Base-by-base conservation (phyloP, 1,140 invertebrate species). In the Aphelenchoides besseyi region DNA sequence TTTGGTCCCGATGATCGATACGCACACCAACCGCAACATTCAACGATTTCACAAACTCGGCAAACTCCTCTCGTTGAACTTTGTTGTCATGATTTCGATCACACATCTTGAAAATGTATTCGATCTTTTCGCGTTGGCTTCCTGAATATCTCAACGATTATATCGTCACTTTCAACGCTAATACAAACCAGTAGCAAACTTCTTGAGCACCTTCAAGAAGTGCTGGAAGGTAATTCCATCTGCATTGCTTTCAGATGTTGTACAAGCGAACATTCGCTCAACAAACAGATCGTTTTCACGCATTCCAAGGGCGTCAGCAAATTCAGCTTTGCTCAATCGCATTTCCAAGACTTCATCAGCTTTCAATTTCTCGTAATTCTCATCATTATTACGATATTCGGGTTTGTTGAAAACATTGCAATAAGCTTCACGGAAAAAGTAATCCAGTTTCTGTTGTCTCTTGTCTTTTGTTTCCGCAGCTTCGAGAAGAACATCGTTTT, bases 81-180 rank as follows among this genome's bases (percentile, higher is more conserved):
- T 94, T 91, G 0, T 94, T 95, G 79, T 94, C 95, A 2, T 92
- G 89, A 83, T 98, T 93, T 76, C 94, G 92, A 84, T 98, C 95
- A 83, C 95, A 98, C 96, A 98, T 98, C 81, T 97, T 92, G 82
- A 98, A 98, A 69, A 98, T 92, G 30, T 97, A 94, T 16, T 95
- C 88, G 12, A 98, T 86, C 84, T 98, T 98, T 79, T 98, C 94
- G 78, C 97, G 94, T 2, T 93, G 94, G 79, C 92, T 92, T 0
- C 95, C 95, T 55, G 91, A 66, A 74, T 28, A 3, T 2, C 5
- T 5, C 12, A 37, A 74, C 32, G 54, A 2, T 26, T 32, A 30
- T 1, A 52, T 30, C 32, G 26, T 29, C n/a, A 29, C 16, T 55
- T 67, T 18, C 5, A 79, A 72, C 70, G 16, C 77, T 53, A n/a